phyloP scores from a whole-genome alignment of 1,140 invertebrate genomes.

The Polyergus mexicanus region DNA sequence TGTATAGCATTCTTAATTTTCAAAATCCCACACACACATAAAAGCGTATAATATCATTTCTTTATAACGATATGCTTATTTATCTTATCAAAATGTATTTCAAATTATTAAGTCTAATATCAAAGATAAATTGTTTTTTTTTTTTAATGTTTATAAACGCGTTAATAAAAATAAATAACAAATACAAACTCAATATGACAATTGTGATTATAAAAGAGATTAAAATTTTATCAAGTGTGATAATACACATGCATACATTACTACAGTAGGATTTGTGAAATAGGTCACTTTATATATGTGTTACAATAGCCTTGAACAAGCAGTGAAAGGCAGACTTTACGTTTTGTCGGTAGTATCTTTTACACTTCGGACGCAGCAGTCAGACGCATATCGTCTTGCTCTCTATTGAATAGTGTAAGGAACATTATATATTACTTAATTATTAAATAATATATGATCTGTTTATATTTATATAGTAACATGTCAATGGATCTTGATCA shows the following conservation, averaged over 20 bases:
- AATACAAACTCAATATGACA: not conserved
- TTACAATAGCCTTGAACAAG: not conserved
- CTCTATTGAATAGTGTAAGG: conserved; percentile 5
- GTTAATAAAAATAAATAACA: not conserved
- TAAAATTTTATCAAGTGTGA: not conserved
- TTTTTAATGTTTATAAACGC: not conserved
- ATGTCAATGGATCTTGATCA: not conserved
- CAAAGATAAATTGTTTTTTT: conserved; percentile 4
- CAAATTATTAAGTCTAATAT: not conserved
- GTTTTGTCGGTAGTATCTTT: not conserved
- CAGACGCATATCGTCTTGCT: not conserved
- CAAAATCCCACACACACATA: not conserved
- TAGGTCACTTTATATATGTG: not conserved
- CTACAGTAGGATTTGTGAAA: not conserved
- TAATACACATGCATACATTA: not conserved
- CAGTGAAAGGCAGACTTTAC: conserved; percentile 11
- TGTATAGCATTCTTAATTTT: not conserved
- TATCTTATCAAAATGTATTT: not conserved
- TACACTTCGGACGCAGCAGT: not conserved
- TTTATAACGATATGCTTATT: not conserved
- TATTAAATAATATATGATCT: not conserved
- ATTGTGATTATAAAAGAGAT: not conserved
- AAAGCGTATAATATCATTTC: not conserved
- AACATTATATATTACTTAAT: not conserved
- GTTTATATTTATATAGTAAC: conserved; percentile 6